A percentile compares a stretch with the other conserved stretches of the same genome.
Evolutionary conservation across 1,140 invertebrate species (phyloP).

Genomic region (Augochlora pura): DNA sequence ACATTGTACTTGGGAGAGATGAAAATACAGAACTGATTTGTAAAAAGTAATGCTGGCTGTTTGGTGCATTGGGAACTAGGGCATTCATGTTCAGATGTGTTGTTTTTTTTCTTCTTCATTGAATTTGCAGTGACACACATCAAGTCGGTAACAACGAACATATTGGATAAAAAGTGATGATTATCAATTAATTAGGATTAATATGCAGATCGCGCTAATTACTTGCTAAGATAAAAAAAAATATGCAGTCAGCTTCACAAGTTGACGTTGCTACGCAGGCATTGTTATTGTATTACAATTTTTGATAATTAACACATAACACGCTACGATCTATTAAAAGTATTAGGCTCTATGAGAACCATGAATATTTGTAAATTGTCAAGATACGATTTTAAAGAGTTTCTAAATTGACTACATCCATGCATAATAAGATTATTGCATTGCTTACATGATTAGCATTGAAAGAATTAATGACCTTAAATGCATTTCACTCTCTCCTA

Average conservation of each 20-base stretch:
- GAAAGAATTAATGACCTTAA: background rate
- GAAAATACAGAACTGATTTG: slow-evolving; percentile 73
- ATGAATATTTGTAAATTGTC: slow-evolving; percentile 26
- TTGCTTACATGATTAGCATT: background rate
- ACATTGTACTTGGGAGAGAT: slow-evolving; percentile 84
- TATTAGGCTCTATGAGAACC: slow-evolving; percentile 25
- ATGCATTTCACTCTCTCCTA: background rate
- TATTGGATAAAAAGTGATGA: slow-evolving; percentile 30
- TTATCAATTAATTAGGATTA: background rate
- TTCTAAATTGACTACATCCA: slow-evolving; percentile 4
- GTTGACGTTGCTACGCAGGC: slow-evolving; percentile 13
- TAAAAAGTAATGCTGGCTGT: slow-evolving; percentile 69
- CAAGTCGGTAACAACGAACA: slow-evolving; percentile 38
- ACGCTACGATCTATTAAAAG: slow-evolving; percentile 41
- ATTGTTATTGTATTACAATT: slow-evolving; percentile 35
- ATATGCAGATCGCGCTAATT: background rate
- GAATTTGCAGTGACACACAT: background rate
- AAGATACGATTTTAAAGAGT: background rate
- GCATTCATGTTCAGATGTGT: background rate
- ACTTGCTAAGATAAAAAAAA: background rate
- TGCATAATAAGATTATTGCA: background rate
- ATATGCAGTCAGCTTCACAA: slow-evolving; percentile 1
- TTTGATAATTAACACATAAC: slow-evolving; percentile 58
- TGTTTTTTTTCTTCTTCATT: background rate
- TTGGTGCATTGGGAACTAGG: background rate